A percentile compares a stretch with the other conserved stretches of the same genome.
phyloP scores from a whole-genome alignment of 1,140 invertebrate genomes.

The Pogonus chalceus region DNA sequence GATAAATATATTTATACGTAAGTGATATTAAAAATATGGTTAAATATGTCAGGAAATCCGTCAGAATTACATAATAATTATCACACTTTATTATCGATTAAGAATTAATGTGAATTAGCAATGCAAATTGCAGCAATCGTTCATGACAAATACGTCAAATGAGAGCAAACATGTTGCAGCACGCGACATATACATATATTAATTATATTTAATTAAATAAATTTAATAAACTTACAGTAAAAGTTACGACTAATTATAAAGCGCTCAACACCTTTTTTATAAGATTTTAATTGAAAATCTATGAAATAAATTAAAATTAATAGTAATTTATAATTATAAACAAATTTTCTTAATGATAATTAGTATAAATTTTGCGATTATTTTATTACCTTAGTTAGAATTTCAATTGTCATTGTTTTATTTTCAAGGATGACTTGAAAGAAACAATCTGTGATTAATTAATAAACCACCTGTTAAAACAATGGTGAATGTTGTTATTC shows the following conservation, averaged over 20 bases:
- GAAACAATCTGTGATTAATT: neutral
- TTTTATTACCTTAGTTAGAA: neutral
- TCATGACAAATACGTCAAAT: neutral
- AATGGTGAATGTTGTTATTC: slow-evolving; percentile 2
- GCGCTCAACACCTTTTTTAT: too few species aligned
- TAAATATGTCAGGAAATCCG: too few species aligned
- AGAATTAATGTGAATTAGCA: slow-evolving; percentile 1
- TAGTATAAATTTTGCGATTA: neutral
- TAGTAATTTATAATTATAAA: too few species aligned
- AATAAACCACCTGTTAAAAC: neutral
- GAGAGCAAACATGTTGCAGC: neutral
- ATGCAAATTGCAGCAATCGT: neutral
- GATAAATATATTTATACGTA: too few species aligned
- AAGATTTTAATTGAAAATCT: too few species aligned
- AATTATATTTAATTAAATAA: neutral
- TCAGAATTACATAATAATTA: too few species aligned
- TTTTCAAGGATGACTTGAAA: slow-evolving; percentile 5
- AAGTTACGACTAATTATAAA: neutral
- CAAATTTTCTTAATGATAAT: too few species aligned
- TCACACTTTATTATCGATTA: neutral
- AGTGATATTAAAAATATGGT: too few species aligned
- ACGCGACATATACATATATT: neutral
- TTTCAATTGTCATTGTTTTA: slow-evolving; percentile 5
- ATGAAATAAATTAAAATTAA: too few species aligned
- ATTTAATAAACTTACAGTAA: neutral